phyloP scores from a whole-genome alignment of 2,888 invertebrate genomes.

The Seira ritae region DNA sequence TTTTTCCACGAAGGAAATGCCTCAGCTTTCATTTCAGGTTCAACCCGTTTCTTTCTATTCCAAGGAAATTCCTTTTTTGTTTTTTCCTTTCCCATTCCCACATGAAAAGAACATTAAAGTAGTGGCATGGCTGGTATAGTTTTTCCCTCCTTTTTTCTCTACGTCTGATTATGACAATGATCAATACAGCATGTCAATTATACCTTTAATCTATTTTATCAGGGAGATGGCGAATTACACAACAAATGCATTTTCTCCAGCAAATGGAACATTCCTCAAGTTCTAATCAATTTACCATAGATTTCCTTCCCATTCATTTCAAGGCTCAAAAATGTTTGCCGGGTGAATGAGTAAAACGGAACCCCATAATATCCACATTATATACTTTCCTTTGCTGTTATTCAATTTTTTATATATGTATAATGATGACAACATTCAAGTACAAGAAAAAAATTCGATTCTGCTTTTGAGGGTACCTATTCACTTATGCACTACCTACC shows the following conservation, averaged over 20 bases:
- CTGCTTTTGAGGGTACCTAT: no score
- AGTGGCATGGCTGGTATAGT: no score
- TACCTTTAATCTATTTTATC: constrained; percentile 35
- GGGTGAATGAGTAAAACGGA: no score
- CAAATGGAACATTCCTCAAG: constrained; percentile 15
- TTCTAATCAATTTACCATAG: constrained; percentile 3
- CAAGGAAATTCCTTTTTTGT: neutral
- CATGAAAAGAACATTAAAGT: constrained; percentile 1
- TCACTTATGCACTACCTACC: no score
- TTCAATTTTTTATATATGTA: no score
- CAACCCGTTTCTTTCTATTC: neutral
- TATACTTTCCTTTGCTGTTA: no score
- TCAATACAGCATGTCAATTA: constrained; percentile 48
- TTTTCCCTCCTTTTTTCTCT: neutral
- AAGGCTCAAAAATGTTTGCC: no score
- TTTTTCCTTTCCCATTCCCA: neutral
- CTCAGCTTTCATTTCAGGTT: no score
- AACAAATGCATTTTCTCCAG: constrained; percentile 37
- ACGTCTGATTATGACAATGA: constrained; percentile 38
- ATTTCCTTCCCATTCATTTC: neutral
- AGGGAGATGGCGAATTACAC: constrained; percentile 33
- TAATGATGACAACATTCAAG: no score
- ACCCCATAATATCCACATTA: no score
- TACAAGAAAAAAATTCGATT: no score
- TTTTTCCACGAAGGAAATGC: no score